Conservation (phyloP, 2,113 vertebrate genomes). For the Neolamprologus tretocephalus region DNA sequence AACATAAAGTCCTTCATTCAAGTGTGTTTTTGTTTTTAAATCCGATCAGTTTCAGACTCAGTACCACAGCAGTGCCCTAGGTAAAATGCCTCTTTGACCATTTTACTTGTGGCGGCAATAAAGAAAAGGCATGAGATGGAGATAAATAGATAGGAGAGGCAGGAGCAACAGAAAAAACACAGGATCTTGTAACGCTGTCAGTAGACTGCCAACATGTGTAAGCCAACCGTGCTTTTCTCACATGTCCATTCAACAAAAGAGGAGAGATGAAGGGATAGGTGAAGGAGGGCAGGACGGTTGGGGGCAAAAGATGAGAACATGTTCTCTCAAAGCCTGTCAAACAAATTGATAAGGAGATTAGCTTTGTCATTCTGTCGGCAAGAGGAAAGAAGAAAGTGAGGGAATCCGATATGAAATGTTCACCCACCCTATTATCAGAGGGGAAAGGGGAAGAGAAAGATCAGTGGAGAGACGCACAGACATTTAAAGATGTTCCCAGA, state of each 20-base stretch:
- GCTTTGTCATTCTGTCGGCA: constrained; percentile 41
- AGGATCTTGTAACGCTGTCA: neutral
- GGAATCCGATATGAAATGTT: constrained; percentile 43
- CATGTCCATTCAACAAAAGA: constrained; percentile 14
- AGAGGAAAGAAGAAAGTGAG: constrained; percentile 19
- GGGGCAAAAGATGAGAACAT: neutral
- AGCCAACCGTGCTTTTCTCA: neutral
- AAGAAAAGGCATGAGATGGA: neutral
- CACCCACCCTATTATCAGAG: constrained; percentile 19
- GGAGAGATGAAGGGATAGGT: neutral
- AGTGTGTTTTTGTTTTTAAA: neutral
- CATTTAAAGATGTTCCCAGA: constrained; percentile 15
- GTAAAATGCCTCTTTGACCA: neutral
- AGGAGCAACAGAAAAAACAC: neutral
- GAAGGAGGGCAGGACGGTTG: neutral
- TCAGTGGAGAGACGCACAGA: neutral
- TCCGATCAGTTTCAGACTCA: neutral
- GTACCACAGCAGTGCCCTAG: neutral
- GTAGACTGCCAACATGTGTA: constrained; percentile 21
- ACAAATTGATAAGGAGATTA: constrained; percentile 47
- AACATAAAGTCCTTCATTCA: neutral
- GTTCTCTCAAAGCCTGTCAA: constrained; percentile 37
- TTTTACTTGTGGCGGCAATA: neutral
- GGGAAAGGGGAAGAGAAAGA: constrained; percentile 3
- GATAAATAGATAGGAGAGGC: neutral